phyloP scores from a whole-genome alignment of 2,797 vertebrate genomes.

The Halcyon badia region DNA sequence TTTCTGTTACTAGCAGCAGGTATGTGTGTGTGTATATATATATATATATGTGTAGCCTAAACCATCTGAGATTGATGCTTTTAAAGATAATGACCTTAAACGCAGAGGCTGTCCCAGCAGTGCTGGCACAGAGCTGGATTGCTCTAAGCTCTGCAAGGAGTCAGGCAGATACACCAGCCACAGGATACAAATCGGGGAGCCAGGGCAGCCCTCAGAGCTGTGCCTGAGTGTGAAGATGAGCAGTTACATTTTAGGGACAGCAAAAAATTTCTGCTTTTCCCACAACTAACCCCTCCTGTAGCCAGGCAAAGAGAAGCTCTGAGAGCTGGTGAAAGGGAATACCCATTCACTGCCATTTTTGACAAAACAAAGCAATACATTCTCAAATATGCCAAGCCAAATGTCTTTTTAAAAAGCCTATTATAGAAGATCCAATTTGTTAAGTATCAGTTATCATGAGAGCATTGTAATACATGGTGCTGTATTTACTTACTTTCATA shows the following conservation, averaged over 20 bases:
- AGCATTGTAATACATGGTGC: not conserved
- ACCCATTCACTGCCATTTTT: not conserved
- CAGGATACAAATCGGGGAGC: accelerated
- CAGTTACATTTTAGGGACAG: not conserved
- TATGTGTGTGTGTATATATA: not conserved
- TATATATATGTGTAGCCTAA: not conserved
- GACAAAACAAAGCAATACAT: not conserved
- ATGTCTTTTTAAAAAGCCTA: not conserved
- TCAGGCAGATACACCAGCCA: not conserved
- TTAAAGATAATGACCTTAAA: not conserved
- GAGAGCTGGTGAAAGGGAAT: not conserved
- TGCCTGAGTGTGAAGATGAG: not conserved
- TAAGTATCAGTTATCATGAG: not conserved
- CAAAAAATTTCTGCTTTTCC: not conserved
- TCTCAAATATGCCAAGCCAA: not conserved
- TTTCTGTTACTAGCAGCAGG: not conserved
- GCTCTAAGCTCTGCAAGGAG: not conserved
- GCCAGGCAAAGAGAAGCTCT: not conserved
- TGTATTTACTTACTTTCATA: not conserved
- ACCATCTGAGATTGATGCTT: accelerated
- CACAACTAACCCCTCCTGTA: not conserved
- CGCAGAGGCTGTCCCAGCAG: not conserved
- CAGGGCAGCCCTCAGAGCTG: not conserved
- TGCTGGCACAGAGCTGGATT: not conserved
- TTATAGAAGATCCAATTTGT: not conserved